Evolutionary conservation across 2,888 invertebrate species (phyloP).

Genomic region (Azorinus chamasolen): DNA sequence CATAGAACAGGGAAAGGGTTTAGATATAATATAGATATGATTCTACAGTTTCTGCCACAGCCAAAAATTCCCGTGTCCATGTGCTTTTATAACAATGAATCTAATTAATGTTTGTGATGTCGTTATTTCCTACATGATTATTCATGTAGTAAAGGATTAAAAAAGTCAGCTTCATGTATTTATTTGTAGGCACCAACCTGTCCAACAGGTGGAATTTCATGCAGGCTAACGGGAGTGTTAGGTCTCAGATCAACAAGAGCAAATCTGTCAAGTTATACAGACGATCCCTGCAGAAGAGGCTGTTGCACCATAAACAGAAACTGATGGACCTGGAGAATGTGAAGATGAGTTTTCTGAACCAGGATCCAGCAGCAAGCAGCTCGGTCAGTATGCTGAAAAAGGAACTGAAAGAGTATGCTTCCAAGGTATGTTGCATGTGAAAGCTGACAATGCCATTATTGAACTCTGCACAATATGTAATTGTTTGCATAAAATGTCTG

Average conservation of each 20-base stretch:
- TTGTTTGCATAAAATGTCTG: too few species aligned
- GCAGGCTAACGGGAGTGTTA: slow-evolving; percentile 87
- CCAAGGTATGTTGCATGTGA: slow-evolving; percentile 82
- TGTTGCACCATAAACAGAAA: slow-evolving; percentile 90
- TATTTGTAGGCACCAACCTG: slow-evolving; percentile 58
- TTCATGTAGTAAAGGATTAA: too few species aligned
- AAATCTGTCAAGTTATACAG: slow-evolving; percentile 79
- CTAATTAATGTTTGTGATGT: too few species aligned
- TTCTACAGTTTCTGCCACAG: too few species aligned
- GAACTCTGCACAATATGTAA: too few species aligned
- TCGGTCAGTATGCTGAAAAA: slow-evolving; percentile 88
- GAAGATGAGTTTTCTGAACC: slow-evolving; percentile 77
- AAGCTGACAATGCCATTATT: too few species aligned
- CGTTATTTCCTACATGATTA: too few species aligned
- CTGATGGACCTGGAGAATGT: slow-evolving; percentile 90
- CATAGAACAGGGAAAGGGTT: too few species aligned
- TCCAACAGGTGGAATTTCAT: slow-evolving; percentile 95
- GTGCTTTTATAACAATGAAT: too few species aligned
- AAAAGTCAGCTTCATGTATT: too few species aligned
- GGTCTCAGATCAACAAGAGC: slow-evolving; percentile 55
- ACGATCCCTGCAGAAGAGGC: slow-evolving; percentile 90
- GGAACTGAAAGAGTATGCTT: slow-evolving; percentile 89
- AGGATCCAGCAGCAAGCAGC: slow-evolving; percentile 61
- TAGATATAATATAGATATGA: too few species aligned
- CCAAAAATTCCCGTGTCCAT: too few species aligned